Base-by-base conservation (phyloP, 2,888 invertebrate genomes). In the Acrobasis repandana region DNA sequence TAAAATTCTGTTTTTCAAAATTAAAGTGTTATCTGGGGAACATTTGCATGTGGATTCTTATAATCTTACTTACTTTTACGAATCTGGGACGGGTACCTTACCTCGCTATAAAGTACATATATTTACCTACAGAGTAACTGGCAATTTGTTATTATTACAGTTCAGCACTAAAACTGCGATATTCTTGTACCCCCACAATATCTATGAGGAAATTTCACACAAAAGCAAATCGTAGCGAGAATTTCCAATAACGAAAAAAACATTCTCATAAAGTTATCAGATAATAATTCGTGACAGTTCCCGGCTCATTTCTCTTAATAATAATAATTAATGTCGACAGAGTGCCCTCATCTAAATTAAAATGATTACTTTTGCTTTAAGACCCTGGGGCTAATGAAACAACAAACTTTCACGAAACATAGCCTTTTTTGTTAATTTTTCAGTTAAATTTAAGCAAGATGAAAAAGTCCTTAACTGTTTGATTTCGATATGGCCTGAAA, bases 301-400 rank as follows among this genome's bases (percentile, higher is more conserved):
- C 57, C 57, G 58, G 62, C 65, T 65, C 63, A 63, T 66, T 67
- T 66, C 62, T 64, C 64, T 64, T 65, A 64, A 62, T 71, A 64
- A 71, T 65, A 67, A 69, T 64, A 69, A 68, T 69, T 65, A 67
- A 64, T 72, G 67, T 68, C 63, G 64, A 58, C 65, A 60, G 67
- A 66, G 64, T 65, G 66, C 65, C 64, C 66, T 72, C 68, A 72
- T 72, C 72, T 66, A 71, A 68, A 69, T 73, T 71, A 73, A 72
- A 74, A 72, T 72, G 67, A 70, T 74, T 71, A 68, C 72, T 69
- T 71, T 69, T 67, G 64, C 67, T 69, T 69, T 74, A 66, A 70
- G 67, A 66, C 67, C 67, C 64, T 67, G 66, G 68, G 69, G 69
- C 73, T 52, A 67, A 68, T 66, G 67, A 67, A 70, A 75, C 61